Conservation (phyloP, 2,888 invertebrate genomes). For the Euspilapteryx auroguttella region DNA sequence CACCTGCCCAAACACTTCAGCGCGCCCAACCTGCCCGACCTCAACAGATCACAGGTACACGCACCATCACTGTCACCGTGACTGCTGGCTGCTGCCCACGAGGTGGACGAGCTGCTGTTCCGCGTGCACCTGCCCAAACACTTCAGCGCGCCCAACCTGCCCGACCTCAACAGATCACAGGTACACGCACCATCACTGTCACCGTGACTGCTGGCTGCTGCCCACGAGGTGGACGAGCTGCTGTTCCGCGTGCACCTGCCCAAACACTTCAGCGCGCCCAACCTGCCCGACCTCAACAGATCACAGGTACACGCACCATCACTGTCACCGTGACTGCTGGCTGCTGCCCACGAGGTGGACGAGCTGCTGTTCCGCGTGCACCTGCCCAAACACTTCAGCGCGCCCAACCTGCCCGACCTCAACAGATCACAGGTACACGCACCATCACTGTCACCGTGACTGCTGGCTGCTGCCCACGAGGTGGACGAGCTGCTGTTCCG, state of each 20-base stretch:
- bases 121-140: constrained; percentile 92
- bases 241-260: constrained; percentile 90
- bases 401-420: constrained; percentile 95
- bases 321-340: too few relatives aligned
- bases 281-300: constrained; percentile 90
- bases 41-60: constrained; percentile 63
- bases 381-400: constrained; percentile 95
- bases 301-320: too few relatives aligned
- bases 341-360: constrained; percentile 93
- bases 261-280: constrained; percentile 96
- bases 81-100: constrained; percentile 92
- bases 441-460: constrained; percentile 32
- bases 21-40: constrained; percentile 95
- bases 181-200: too few relatives aligned
- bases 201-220: constrained; percentile 90
- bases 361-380: constrained; percentile 90
- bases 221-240: constrained; percentile 93
- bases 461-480: constrained; percentile 94
- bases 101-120: constrained; percentile 91
- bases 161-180: constrained; percentile 76
- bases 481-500: constrained; percentile 92
- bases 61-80: too few relatives aligned
- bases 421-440: constrained; percentile 87
- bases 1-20: constrained; percentile 95
- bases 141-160: constrained; percentile 95